A percentile compares a stretch with the other conserved stretches of the same genome.
These are phyloP conservation scores for Heliocidaris tuberculata DNA, from an alignment of 35 echinoderm and acorn worm genomes.

Conservation along the genomic window DNA sequence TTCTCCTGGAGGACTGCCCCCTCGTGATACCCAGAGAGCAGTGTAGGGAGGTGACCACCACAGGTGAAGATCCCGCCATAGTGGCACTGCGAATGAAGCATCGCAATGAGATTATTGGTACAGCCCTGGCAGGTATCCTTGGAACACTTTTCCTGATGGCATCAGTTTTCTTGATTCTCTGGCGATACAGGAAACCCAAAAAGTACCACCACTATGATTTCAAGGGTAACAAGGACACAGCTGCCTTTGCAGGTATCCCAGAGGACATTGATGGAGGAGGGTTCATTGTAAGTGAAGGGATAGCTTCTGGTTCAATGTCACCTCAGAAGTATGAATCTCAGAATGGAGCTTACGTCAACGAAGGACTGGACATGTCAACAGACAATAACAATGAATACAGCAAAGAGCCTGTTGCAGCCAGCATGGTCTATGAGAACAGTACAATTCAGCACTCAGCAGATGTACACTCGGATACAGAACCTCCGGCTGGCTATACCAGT, in stretches of 20 bases:
- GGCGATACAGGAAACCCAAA: slow-evolving; percentile 83
- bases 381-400: neutral
- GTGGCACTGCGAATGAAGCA: slow-evolving; percentile 63
- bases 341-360: neutral
- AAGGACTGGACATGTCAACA: neutral
- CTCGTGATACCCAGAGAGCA: slow-evolving; percentile 69
- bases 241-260: slow-evolving; percentile 76
- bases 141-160: slow-evolving; percentile 79
- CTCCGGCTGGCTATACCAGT: neutral
- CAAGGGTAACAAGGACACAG: slow-evolving; percentile 71
- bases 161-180: slow-evolving; percentile 85
- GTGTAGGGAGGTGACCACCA: slow-evolving; percentile 77
- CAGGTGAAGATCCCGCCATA: slow-evolving; percentile 47
- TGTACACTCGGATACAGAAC: neutral
- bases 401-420: neutral
- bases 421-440: neutral
- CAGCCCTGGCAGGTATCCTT: slow-evolving; percentile 62
- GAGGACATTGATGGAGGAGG: slow-evolving; percentile 29
- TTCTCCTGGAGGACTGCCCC: slow-evolving; percentile 63
- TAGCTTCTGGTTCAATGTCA: neutral
- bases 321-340: neutral
- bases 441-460: neutral
- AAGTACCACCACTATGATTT: slow-evolving; percentile 80
- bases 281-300: neutral
- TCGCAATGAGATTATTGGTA: slow-evolving; percentile 84